phyloP scores from a whole-genome alignment of 2,888 invertebrate genomes.

The Carterocephalus palaemon region DNA sequence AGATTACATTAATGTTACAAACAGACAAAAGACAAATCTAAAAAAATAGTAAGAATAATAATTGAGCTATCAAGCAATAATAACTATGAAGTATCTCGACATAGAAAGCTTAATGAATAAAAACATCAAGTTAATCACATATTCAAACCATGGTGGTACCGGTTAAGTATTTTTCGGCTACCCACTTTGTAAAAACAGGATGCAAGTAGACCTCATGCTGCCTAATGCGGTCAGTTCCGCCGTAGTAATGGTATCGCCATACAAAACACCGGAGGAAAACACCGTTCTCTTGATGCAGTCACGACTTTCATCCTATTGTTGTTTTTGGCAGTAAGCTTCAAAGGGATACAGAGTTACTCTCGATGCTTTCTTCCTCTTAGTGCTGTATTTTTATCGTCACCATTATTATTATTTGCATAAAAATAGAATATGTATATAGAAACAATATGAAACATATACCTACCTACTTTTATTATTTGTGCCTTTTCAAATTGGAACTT shows the following conservation, averaged over 20 bases:
- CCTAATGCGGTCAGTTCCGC: constrained; percentile 32
- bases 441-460: no score
- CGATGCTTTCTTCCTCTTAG: constrained; percentile 3
- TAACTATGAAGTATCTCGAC: no score
- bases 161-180: constrained; percentile 9
- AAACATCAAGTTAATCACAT: constrained; percentile 3
- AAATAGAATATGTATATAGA: no score
- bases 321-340: constrained; percentile 50
- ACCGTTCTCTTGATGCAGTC: constrained; percentile 37
- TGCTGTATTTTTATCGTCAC: neutral
- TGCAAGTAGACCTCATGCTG: constrained; percentile 29
- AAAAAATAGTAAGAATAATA: no score
- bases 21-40: no score
- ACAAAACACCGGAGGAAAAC: constrained; percentile 38
- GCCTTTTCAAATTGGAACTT: no score
- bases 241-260: constrained; percentile 34
- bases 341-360: constrained; percentile 36
- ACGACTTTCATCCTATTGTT: constrained; percentile 51
- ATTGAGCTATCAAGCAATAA: no score
- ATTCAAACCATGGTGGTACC: constrained; percentile 12
- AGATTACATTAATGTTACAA: no score
- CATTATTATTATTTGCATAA: no score
- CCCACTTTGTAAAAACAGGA: constrained; percentile 28
- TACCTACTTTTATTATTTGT: no score
- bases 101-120: neutral